phyloP scores from a whole-genome alignment of 2,888 invertebrate genomes.

The Buathra laborator region DNA sequence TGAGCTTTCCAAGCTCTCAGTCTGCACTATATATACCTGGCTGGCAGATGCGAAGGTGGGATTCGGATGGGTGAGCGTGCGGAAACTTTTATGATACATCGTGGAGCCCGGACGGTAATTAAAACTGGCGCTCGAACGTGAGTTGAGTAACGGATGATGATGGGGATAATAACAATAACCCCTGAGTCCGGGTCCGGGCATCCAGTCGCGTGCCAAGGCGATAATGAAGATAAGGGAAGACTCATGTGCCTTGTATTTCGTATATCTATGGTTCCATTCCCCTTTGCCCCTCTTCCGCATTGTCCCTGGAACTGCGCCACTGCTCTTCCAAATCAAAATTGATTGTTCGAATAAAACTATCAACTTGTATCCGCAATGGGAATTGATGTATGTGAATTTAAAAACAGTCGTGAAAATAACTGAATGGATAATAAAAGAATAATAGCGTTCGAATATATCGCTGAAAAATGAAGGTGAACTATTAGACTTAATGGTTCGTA shows the following conservation, averaged over 20 bases:
- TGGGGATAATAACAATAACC: slow-evolving; percentile 70
- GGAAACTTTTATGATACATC: slow-evolving; percentile 78
- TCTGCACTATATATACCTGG: neutral
- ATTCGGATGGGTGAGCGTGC: slow-evolving; percentile 64
- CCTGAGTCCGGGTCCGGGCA: slow-evolving; percentile 7
- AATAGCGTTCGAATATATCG: neutral
- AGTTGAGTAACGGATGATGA: slow-evolving; percentile 73
- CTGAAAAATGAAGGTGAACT: neutral
- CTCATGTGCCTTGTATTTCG: slow-evolving; percentile 33
- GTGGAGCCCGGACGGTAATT: slow-evolving; percentile 73
- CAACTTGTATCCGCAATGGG: slow-evolving; percentile 7
- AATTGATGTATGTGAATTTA: slow-evolving; percentile 5
- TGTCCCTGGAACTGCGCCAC: neutral
- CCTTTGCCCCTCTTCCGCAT: neutral
- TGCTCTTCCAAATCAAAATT: slow-evolving; percentile 49
- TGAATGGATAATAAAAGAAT: neutral
- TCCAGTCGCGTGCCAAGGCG: slow-evolving; percentile 67
- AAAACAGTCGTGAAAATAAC: neutral
- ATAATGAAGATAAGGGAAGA: slow-evolving; percentile 70
- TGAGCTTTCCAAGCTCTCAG: slow-evolving; percentile 3
- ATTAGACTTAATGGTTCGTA: too few species aligned
- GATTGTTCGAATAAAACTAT: slow-evolving; percentile 45
- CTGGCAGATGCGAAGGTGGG: slow-evolving; percentile 43
- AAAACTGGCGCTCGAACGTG: slow-evolving; percentile 76
- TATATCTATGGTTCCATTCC: neutral